Evolutionary conservation across 2,888 invertebrate genomes (phyloP).

Genomic region (Mystacides longicornis): DNA sequence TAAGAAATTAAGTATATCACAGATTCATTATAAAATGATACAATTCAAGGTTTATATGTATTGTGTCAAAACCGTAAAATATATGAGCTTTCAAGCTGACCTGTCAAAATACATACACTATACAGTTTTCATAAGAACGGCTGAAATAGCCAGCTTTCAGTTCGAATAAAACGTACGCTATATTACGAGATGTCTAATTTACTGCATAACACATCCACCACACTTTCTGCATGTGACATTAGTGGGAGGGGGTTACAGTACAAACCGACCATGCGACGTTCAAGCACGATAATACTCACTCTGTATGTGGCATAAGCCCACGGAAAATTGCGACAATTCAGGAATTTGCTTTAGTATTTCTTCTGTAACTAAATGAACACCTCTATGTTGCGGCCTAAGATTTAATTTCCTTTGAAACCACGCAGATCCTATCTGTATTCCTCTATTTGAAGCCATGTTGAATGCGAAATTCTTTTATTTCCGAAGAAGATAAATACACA

Average conservation of each 20-base stretch:
- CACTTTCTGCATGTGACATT: neutral
- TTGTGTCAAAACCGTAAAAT: too few relatives aligned
- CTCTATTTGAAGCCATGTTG: slow-evolving; percentile 79
- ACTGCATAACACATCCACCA: too few relatives aligned
- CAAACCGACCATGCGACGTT: slow-evolving; percentile 31
- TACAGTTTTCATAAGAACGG: too few relatives aligned
- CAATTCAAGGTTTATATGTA: too few relatives aligned
- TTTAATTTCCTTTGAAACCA: slow-evolving; percentile 98
- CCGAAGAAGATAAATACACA: slow-evolving; percentile 42
- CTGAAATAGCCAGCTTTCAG: too few relatives aligned
- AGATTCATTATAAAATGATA: too few relatives aligned
- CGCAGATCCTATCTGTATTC: slow-evolving; percentile 91
- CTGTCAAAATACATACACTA: too few relatives aligned
- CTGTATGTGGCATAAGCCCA: slow-evolving; percentile 94
- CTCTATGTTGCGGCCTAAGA: slow-evolving; percentile 91
- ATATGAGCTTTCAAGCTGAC: too few relatives aligned
- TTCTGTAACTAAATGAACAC: slow-evolving; percentile 95
- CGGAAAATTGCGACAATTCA: slow-evolving; percentile 88
- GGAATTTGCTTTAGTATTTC: slow-evolving; percentile 93
- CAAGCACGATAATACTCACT: slow-evolving; percentile 58
- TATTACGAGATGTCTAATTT: too few relatives aligned
- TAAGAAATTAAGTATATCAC: too few relatives aligned
- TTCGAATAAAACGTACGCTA: too few relatives aligned
- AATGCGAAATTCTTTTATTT: slow-evolving; percentile 22
- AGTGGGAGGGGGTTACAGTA: slow-evolving; percentile 38